Percentiles rank a stretch among this genome's conserved stretches.
These are phyloP conservation scores for Bemisia tabaci DNA, from an alignment of 1,140 invertebrate genomes.

Conservation along the genomic window DNA sequence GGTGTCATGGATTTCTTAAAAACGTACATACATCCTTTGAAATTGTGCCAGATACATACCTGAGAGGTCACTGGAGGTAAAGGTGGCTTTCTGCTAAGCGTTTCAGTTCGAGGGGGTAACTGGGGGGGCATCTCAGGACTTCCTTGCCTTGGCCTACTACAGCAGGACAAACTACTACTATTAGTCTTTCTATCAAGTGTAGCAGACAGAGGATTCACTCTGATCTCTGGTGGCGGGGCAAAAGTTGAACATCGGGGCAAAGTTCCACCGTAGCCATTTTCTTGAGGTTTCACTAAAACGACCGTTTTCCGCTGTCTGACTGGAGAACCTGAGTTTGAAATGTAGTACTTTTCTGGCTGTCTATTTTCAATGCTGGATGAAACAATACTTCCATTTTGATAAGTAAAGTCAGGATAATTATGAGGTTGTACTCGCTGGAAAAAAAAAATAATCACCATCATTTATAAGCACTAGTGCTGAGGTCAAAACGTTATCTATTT, in stretches of 20 bases:
- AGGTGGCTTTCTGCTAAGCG: conserved; percentile 40
- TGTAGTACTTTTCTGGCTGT: not conserved
- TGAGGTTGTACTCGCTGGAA: too few relatives aligned
- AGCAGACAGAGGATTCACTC: not conserved
- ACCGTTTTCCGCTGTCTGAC: not conserved
- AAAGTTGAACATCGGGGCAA: not conserved
- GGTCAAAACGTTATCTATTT: too few relatives aligned
- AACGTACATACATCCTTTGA: too few relatives aligned
- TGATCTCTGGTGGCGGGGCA: not conserved
- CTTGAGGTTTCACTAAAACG: not conserved
- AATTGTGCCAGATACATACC: conserved; percentile 39
- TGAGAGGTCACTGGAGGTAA: conserved; percentile 48
- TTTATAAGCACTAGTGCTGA: too few relatives aligned
- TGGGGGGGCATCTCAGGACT: conserved; percentile 32
- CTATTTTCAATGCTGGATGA: not conserved
- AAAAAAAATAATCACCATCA: too few relatives aligned
- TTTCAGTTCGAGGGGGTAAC: conserved; percentile 40
- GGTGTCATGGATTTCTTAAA: too few relatives aligned
- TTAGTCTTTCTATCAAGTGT: not conserved
- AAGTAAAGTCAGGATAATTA: conserved; percentile 23
- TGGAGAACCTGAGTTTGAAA: not conserved
- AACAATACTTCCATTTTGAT: conserved; percentile 12
- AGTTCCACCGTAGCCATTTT: not conserved
- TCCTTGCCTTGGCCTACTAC: conserved; percentile 15
- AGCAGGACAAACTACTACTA: conserved; percentile 15